These are phyloP conservation scores for Chymomyza costata DNA, from an alignment of 1,140 invertebrate species.

Conservation along the genomic window DNA sequence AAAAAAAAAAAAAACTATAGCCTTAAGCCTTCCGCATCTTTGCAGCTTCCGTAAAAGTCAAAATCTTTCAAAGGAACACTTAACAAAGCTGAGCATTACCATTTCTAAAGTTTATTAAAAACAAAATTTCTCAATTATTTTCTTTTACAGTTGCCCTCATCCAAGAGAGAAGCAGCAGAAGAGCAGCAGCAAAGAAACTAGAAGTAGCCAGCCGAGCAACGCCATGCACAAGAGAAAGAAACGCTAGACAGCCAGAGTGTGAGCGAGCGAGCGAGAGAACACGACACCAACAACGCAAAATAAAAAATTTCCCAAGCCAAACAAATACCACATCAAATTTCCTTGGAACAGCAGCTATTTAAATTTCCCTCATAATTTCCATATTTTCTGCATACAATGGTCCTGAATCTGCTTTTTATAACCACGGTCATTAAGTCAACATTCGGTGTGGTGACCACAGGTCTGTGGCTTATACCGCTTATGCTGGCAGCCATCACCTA, in stretches of 20 bases:
- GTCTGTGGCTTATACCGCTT: constrained; percentile 88
- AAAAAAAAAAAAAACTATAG: too few relatives aligned
- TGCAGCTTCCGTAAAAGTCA: too few relatives aligned
- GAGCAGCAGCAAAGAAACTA: neutral
- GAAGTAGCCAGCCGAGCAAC: constrained; percentile 4
- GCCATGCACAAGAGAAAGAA: constrained; percentile 66
- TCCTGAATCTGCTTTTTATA: constrained; percentile 82
- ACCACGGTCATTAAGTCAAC: constrained; percentile 85
- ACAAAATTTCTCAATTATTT: too few relatives aligned
- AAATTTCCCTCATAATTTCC: too few relatives aligned
- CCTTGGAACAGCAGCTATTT: neutral
- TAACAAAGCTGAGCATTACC: too few relatives aligned
- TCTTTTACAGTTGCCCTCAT: constrained; percentile 7
- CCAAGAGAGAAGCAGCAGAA: neutral
- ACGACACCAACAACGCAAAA: neutral
- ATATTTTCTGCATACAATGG: too few relatives aligned
- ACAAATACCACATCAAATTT: neutral
- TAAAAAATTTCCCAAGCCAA: neutral
- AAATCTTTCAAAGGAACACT: too few relatives aligned
- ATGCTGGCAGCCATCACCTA: constrained; percentile 88
- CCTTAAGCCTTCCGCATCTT: too few relatives aligned
- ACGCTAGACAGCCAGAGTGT: constrained; percentile 29
- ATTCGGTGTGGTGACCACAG: constrained; percentile 82
- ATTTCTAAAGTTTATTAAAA: too few relatives aligned
- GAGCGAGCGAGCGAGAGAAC: neutral